Conservation (phyloP, 2,888 invertebrate species). For the Agrilus biguttatus region DNA sequence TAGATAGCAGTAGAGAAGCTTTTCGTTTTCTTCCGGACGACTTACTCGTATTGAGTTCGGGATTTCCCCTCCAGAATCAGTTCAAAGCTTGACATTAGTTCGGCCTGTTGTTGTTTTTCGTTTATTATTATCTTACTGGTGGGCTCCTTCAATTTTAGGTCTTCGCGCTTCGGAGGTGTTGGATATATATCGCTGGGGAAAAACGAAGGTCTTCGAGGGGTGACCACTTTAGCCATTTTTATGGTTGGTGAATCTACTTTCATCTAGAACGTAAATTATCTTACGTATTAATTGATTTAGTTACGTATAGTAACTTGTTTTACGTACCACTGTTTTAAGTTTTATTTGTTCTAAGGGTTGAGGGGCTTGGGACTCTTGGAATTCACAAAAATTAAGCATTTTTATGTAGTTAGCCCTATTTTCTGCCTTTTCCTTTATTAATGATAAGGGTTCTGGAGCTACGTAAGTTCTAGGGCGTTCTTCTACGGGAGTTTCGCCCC, state of each 20-base stretch:
- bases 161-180: conserved; percentile 16
- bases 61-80: conserved; percentile 15
- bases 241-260: conserved; percentile 23
- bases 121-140: conserved; percentile 28
- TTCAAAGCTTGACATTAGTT: conserved; percentile 20
- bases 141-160: conserved; percentile 21
- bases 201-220: conserved; percentile 19
- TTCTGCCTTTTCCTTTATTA: conserved; percentile 12
- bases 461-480: conserved; percentile 12
- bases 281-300: too few species aligned
- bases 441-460: conserved; percentile 14
- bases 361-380: conserved; percentile 17
- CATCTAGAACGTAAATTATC: conserved; percentile 12
- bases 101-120: conserved; percentile 7
- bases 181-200: conserved; percentile 21
- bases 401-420: conserved; percentile 14
- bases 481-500: conserved; percentile 2
- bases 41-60: conserved; percentile 1
- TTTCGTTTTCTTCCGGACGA: too few species aligned
- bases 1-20: too few species aligned
- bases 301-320: conserved; percentile 1
- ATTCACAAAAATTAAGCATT: conserved; percentile 19
- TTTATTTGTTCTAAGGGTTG: conserved; percentile 15
- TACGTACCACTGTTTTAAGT: conserved; percentile 8
- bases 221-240: conserved; percentile 21